A percentile compares a stretch with the other conserved stretches of the same genome.
phyloP scores from a whole-genome alignment of 2,797 vertebrate species.

The Lagodon rhomboides region DNA sequence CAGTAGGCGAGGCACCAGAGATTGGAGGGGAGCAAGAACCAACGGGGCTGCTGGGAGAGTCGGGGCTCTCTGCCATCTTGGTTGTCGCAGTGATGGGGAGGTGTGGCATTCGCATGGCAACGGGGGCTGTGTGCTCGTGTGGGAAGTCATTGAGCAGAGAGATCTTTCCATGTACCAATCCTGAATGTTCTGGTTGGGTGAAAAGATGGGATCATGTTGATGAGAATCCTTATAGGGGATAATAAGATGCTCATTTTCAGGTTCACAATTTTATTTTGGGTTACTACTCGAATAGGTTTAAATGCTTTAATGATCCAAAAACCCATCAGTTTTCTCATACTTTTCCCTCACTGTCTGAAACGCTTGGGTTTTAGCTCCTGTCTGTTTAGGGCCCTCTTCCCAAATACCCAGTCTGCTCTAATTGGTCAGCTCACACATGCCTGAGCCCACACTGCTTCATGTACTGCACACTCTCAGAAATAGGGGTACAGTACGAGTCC shows the following conservation, averaged over 20 bases:
- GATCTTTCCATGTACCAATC: slow-evolving; percentile 72
- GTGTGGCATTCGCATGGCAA: slow-evolving; percentile 88
- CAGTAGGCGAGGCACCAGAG: slow-evolving; percentile 62
- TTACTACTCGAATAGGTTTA: too few species aligned
- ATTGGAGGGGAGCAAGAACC: slow-evolving; percentile 75
- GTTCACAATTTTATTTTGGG: too few species aligned
- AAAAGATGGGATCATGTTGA: background rate
- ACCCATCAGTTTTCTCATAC: too few species aligned
- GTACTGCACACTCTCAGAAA: too few species aligned
- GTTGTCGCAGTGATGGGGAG: slow-evolving; percentile 89
- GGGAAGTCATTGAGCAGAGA: slow-evolving; percentile 71
- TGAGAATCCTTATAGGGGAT: background rate
- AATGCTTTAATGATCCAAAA: background rate
- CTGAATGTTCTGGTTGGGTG: slow-evolving; percentile 81
- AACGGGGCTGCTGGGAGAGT: slow-evolving; percentile 79
- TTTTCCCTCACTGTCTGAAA: too few species aligned
- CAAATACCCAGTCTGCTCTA: too few species aligned
- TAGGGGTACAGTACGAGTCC: too few species aligned
- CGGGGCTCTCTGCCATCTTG: slow-evolving; percentile 80
- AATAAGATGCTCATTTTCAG: too few species aligned
- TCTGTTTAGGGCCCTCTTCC: too few species aligned
- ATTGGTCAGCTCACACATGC: too few species aligned
- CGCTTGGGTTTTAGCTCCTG: too few species aligned
- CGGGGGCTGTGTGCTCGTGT: slow-evolving; percentile 77
- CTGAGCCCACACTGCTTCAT: too few species aligned